Base-by-base conservation (phyloP, 1,140 invertebrate genomes). In the Homarus americanus region DNA sequence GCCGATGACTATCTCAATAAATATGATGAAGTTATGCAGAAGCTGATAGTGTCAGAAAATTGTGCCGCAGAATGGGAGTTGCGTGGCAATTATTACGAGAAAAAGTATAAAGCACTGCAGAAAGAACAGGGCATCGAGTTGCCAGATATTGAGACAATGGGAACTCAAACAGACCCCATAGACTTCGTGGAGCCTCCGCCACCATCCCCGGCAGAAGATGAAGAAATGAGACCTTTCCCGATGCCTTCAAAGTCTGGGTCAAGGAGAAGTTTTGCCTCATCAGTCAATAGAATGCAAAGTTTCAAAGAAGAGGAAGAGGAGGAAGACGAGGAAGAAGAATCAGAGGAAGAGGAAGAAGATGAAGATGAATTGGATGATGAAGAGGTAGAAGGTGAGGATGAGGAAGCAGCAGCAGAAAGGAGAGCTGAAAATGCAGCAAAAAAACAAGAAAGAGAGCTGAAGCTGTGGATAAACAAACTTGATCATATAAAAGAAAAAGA, bases 1-100 rank as follows among this genome's bases (percentile, higher is more conserved):
- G 96, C 96, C 0, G 97, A 97, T 93, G 96, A 97, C 93, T 95
- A 97, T 91, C 97, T 98, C 93, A 96, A 96, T 93, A 97, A 97
- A 93, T 97, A 96, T 93, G 95, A 96, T 58, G 95, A 96, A 92
- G 96, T 96, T 5, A 96, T 96, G 2, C 96, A 97, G 93, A 96
- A 97, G 94, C 95, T 97, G 87, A 97, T 97, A 91, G 96, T 96
- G 53, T 96, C 96, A 0, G 96, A 96, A 94, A 96, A 95, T 63
- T 79, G 63, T 34, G 78, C 84, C 7, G 83, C 91, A 0, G 91
- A 92, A 82, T 93, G 92, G 92, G 92, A 92, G 75, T 20, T 88
- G 44, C 72, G 90, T 34, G 78, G 89, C 28, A 87, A 87, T n/a
- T 92, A 91, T 63, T 92, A 91, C 66, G 92, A 92, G 78, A 92